Conservation (phyloP, 2,113 vertebrate species). For the Burhinus oedicnemus region DNA sequence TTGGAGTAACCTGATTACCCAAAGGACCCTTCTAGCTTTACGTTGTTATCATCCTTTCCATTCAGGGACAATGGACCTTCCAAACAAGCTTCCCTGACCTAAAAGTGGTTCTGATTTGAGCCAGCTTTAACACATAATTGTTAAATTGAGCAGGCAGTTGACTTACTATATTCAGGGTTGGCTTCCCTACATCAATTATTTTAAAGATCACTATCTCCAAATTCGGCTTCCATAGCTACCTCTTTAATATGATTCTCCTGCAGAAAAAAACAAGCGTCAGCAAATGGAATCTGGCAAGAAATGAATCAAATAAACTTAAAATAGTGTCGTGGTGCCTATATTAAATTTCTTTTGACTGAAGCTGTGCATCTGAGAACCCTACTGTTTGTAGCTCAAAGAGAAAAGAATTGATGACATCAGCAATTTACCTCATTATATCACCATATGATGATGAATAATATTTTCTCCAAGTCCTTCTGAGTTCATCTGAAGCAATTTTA, state of each 20-base stretch:
- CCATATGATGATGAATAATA: conserved; percentile 1
- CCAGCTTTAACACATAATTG: not conserved
- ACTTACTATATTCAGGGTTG: not conserved
- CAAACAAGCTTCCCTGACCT: not conserved
- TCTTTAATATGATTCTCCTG: conserved; percentile 13
- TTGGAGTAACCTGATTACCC: not conserved
- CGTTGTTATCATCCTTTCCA: not conserved
- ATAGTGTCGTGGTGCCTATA: not conserved
- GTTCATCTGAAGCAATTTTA: not conserved
- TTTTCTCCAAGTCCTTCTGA: not conserved
- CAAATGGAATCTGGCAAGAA: conserved; percentile 47
- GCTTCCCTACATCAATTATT: not conserved
- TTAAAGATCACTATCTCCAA: not conserved
- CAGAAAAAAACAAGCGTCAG: not conserved
- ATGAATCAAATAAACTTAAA: conserved; percentile 56
- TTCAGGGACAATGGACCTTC: not conserved
- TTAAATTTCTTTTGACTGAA: conserved; percentile 13
- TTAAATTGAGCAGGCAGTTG: not conserved
- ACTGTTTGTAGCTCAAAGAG: not conserved
- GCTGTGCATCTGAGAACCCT: not conserved
- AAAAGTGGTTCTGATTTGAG: not conserved
- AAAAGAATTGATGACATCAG: conserved; percentile 26
- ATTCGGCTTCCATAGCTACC: not conserved
- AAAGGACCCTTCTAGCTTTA: not conserved
- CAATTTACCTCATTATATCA: not conserved